phyloP scores from a whole-genome alignment of 2,888 invertebrate genomes.

The Xestia sexstrigata region DNA sequence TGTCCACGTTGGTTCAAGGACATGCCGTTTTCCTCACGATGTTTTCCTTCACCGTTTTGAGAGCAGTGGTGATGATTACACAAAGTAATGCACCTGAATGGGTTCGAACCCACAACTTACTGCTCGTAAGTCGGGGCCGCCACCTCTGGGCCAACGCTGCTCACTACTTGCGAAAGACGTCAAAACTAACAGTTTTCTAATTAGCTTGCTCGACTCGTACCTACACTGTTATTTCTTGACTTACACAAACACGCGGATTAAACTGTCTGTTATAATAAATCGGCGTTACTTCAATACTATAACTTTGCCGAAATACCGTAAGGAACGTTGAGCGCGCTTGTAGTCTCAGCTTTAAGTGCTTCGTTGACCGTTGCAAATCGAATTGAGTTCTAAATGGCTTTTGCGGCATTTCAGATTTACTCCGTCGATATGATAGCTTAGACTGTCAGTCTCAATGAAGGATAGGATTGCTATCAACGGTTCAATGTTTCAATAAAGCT shows the following conservation, averaged over 20 bases:
- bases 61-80: too few species aligned
- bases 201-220: neutral
- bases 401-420: neutral
- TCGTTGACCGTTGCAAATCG: neutral
- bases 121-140: too few species aligned
- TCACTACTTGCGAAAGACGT: neutral
- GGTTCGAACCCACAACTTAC: too few species aligned
- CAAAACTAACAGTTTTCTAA: neutral
- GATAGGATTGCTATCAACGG: neutral
- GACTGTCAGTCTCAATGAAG: slow-evolving; percentile 11
- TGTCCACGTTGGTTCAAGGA: too few species aligned
- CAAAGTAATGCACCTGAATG: too few species aligned
- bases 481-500: slow-evolving; percentile 12
- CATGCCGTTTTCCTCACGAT: too few species aligned
- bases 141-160: too few species aligned
- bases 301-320: neutral
- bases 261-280: neutral
- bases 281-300: neutral
- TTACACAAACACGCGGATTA: slow-evolving; percentile 6
- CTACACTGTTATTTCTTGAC: neutral
- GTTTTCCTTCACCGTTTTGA: too few species aligned
- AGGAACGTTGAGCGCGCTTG: neutral
- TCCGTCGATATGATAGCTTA: neutral
- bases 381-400: neutral
- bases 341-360: too few species aligned